Evolutionary conservation across 2,888 invertebrate species (phyloP).

Genomic region (Pimpla rufipes): DNA sequence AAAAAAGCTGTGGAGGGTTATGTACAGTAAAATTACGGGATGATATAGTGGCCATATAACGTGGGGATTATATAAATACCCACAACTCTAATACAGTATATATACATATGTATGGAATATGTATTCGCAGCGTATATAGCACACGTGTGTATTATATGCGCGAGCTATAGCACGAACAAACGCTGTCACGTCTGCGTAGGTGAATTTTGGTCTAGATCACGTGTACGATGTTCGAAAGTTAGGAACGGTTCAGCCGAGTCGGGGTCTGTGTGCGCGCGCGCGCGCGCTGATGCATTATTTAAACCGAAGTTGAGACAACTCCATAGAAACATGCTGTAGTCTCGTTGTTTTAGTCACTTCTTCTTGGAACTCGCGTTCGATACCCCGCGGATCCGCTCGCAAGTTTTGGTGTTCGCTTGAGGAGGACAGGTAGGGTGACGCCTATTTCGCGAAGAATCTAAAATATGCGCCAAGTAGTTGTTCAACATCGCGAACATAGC

Average conservation of each 20-base stretch:
- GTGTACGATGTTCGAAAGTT: conserved; percentile 53
- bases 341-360: conserved; percentile 29
- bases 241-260: conserved; percentile 5
- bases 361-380: conserved; percentile 30
- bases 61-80: background rate
- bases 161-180: conserved; percentile 28
- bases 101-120: background rate
- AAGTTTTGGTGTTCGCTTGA: background rate
- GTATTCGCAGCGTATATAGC: too few relatives aligned
- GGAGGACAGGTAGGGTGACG: background rate
- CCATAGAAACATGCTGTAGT: conserved; percentile 32
- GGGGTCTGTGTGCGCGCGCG: background rate
- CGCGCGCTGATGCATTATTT: conserved; percentile 51
- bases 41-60: background rate
- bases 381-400: background rate
- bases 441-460: background rate
- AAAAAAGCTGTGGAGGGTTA: conserved; percentile 1
- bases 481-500: background rate
- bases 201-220: conserved; percentile 52
- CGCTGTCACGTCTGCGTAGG: conserved; percentile 43
- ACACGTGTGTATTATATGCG: background rate
- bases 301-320: conserved; percentile 40
- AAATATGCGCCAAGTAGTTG: background rate
- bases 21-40: background rate
- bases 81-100: background rate